Evolutionary conservation across 2,113 vertebrate genomes (phyloP).

Genomic region (Diadophis punctatus): DNA sequence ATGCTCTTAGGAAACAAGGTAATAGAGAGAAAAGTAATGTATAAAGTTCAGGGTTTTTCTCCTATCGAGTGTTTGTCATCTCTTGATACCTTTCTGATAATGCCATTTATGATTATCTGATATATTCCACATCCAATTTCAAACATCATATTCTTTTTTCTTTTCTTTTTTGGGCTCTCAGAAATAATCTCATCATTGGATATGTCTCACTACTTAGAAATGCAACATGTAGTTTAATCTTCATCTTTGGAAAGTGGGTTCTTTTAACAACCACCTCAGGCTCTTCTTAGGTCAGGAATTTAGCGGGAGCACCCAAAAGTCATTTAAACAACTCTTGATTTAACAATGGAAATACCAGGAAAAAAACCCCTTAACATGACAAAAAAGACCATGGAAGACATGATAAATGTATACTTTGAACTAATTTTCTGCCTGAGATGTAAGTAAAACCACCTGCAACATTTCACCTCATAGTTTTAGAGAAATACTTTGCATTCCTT

Average conservation of each 20-base stretch:
- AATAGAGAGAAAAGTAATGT: neutral
- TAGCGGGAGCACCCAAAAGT: neutral
- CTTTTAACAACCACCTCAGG: neutral
- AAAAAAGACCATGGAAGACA: slow-evolving; percentile 34
- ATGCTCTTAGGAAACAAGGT: slow-evolving; percentile 13
- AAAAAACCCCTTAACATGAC: slow-evolving; percentile 6
- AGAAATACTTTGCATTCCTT: slow-evolving; percentile 45
- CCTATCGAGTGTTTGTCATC: rapidly evolving
- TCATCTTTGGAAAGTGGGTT: neutral
- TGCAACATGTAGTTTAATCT: neutral
- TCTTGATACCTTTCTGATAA: neutral
- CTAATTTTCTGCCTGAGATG: slow-evolving; percentile 45
- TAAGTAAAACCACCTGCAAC: slow-evolving; percentile 41
- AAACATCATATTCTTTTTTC: neutral
- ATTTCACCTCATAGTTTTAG: slow-evolving; percentile 46
- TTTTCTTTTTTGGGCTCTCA: neutral
- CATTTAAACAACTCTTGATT: neutral
- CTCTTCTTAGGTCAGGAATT: slow-evolving; percentile 16
- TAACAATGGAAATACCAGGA: slow-evolving; percentile 10
- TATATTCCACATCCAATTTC: neutral
- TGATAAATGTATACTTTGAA: slow-evolving; percentile 55
- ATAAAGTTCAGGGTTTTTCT: neutral
- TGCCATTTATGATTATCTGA: neutral
- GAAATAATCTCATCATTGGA: neutral
- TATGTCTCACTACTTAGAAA: neutral